Evolutionary conservation across 2,113 vertebrate genomes (phyloP), one percentile per base, ranked within the genome.

Genomic region (Paralichthys olivaceus): DNA sequence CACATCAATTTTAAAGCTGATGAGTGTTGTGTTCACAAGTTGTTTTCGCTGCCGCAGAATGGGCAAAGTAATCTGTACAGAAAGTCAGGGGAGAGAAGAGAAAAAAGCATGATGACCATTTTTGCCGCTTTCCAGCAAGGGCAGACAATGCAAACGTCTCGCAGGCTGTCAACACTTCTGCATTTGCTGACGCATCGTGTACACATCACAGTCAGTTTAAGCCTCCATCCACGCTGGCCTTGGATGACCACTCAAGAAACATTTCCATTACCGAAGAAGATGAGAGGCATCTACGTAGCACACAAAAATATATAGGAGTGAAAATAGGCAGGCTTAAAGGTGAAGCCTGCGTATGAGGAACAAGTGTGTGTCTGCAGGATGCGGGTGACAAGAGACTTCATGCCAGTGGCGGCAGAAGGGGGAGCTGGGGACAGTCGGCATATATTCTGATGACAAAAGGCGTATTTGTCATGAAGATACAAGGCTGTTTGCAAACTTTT

Each of bases 241-340:
- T 73, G 43, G 45, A 80, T 53, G 40, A 74, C 67, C 75, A 77
- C 61, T 79, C 54, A 51, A 67, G 72, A 81, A 72, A 34, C 56
- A 83, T 83, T 76, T 75, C 77, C 67, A 80, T 79, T 75, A 81
- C 28, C 0, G 13, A 9, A 54, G 60, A 76, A 23, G n/a, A 77
- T 7, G 17, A 70, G 51, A 70, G 61, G 73, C 55, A 76, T 57
- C 45, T 56, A 32, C 59, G 47, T 28, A 14, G 62, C 8, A 20
- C 17, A 68, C 22, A 32, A 37, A 51, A 64, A 79, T 29, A 43
- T 40, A 75, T 64, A 68, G 53, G 37, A 53, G 5, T 20, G 74
- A 56, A 9, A 53, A 55, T 23, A 49, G 14, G 15, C 40, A 43
- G 40, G 6, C 28, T 29, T 2, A 5, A 29, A n/a, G n/a, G n/a